phyloP scores from a whole-genome alignment of 1,140 invertebrate species.

The fruit fly (Drosophila melanogaster) region DNA sequence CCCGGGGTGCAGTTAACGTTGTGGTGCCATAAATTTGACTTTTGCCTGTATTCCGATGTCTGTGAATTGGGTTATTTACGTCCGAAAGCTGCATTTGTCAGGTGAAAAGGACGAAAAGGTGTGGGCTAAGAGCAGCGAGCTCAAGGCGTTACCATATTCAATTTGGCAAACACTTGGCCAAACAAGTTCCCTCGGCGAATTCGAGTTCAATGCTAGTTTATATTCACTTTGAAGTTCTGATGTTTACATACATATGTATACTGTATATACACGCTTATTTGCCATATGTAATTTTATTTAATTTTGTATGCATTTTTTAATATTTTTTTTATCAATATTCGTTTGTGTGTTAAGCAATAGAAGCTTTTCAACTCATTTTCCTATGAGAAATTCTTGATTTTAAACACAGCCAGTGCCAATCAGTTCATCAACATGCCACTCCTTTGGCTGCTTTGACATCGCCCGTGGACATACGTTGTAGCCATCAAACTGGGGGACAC shows the following conservation, averaged over 20 bases:
- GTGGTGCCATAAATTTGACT: slow-evolving; percentile 58
- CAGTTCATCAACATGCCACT: not conserved
- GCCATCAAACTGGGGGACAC: slow-evolving; percentile 12
- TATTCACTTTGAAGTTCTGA: not conserved
- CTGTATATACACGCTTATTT: too few relatives aligned
- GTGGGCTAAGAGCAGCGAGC: not conserved
- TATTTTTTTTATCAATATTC: not conserved
- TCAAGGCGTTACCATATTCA: slow-evolving; percentile 25
- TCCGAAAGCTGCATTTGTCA: slow-evolving; percentile 40
- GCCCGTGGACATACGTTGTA: not conserved
- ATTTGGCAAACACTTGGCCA: slow-evolving; percentile 11
- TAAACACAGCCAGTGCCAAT: not conserved
- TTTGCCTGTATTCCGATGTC: slow-evolving; percentile 36
- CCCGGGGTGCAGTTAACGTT: slow-evolving; percentile 66
- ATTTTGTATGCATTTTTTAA: not conserved
- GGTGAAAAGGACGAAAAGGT: slow-evolving; percentile 18
- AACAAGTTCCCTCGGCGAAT: too few relatives aligned
- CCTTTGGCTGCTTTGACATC: not conserved
- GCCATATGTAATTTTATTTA: not conserved
- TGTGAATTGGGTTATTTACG: slow-evolving; percentile 39
- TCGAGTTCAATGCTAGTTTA: too few relatives aligned
- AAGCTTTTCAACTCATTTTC: too few relatives aligned
- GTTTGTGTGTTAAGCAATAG: too few relatives aligned
- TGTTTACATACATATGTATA: too few relatives aligned
- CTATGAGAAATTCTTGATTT: not conserved